Percentiles rank a stretch among this genome's conserved stretches.
Conservation (phyloP, 2,888 invertebrate species). For the Cantharis lateralis region DNA sequence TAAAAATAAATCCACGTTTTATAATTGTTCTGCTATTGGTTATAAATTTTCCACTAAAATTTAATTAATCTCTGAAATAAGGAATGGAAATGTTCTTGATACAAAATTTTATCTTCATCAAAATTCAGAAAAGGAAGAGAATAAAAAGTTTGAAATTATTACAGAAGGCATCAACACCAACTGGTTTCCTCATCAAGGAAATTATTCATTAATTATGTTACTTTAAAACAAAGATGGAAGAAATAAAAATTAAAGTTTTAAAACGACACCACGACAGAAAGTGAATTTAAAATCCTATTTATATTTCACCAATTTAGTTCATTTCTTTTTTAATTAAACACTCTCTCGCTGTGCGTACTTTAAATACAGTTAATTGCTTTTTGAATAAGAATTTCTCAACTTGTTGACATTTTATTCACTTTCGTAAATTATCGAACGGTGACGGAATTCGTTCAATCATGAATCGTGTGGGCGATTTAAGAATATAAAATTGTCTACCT, state of each 20-base stretch:
- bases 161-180: neutral
- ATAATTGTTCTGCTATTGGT: neutral
- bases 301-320: neutral
- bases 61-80: neutral
- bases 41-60: neutral
- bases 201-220: neutral
- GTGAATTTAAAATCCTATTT: neutral
- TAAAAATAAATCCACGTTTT: neutral
- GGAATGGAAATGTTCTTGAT: neutral
- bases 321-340: neutral
- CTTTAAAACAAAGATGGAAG: neutral
- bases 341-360: neutral
- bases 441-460: constrained; percentile 1
- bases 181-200: neutral
- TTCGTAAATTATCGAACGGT: constrained; percentile 9
- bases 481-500: neutral
- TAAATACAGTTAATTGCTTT: neutral
- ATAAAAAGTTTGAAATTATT: neutral
- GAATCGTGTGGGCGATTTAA: neutral
- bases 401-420: neutral
- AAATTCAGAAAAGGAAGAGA: neutral
- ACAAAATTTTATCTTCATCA: neutral
- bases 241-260: neutral
- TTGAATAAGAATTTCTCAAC: neutral
- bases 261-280: neutral